Base-by-base conservation (phyloP, 2,888 invertebrate genomes). In the Mesoligia furuncula region DNA sequence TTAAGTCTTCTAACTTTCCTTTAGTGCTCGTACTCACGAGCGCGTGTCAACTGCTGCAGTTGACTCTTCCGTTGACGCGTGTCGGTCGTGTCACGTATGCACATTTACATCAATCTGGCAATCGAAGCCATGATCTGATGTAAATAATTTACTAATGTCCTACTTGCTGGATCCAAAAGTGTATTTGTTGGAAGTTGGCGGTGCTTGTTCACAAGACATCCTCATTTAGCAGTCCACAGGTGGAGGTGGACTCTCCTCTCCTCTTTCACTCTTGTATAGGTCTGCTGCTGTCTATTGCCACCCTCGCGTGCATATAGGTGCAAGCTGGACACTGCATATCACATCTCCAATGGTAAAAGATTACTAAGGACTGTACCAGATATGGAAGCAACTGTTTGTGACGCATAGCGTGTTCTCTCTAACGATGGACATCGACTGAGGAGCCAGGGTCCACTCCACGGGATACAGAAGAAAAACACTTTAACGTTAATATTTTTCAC, bases 381-480 rank as follows among this genome's bases (percentile, higher is more conserved):
- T 36, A 20, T n/a, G 36, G 7, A 64, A n/a, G 69, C 24, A 42
- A 31, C 17, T 31, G 17, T 17, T 59, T 69, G n/a, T 69, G 69
- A 36, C 27, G 39, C 42, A 75, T 31, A 42, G 17, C 54, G 17
- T 59, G n/a, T 9, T 76, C 59, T 76, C 59, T 65, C 61, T 27
- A 45, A 42, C 36, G 54, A 31, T 54, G 54, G 31, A 54, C 31
- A 20, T 48, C 27, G 31, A 24, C 27, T 39, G 62, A n/a, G 20
- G 48, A 65, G 39, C 27, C 66, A 27, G 64, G 68, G 68, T 39
- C 68, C 65, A 69, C 39, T n/a, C 45, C 72, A 17, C 42, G 66
- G 51, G 69, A 69, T 65, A 36, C 83, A 73, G 31, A 79, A 84
- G 73, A 68, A 67, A 79, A 84, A 86, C 73, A 86, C 72, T 84